Evolutionary conservation across 1,140 invertebrate species (phyloP).

Genomic region (Heliothis subflexa): DNA sequence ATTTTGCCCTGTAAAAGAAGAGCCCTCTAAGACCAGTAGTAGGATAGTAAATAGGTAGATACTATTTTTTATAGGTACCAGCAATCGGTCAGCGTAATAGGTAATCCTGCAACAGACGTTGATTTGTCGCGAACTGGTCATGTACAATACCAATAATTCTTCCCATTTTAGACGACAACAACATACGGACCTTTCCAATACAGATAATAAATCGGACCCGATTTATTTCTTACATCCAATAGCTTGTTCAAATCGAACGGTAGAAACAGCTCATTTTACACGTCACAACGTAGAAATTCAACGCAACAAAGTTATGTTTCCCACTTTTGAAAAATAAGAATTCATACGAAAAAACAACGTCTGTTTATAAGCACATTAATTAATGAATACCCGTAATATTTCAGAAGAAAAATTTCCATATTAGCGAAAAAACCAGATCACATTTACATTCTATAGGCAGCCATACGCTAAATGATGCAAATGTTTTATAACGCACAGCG

Average conservation of each 20-base stretch:
- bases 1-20: too few relatives aligned
- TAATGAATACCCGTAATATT: too few relatives aligned
- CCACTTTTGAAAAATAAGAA: too few relatives aligned
- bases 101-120: not conserved
- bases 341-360: too few relatives aligned
- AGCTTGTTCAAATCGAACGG: not conserved
- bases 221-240: constrained; percentile 21
- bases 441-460: constrained; percentile 21
- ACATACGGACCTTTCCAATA: constrained; percentile 5
- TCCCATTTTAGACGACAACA: not conserved
- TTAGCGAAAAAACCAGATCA: constrained; percentile 20
- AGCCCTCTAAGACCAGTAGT: too few relatives aligned
- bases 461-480: constrained; percentile 37
- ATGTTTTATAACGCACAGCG: not conserved
- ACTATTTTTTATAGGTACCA: not conserved
- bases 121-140: constrained; percentile 17
- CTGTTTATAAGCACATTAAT: too few relatives aligned
- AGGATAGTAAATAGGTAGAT: not conserved
- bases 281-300: not conserved
- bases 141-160: constrained; percentile 21
- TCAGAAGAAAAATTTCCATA: constrained; percentile 9
- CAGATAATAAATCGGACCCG: constrained; percentile 11
- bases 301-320: too few relatives aligned
- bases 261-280: not conserved
- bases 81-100: not conserved